Conservation (phyloP, 1,140 invertebrate species). For the Lineus longissimus region DNA sequence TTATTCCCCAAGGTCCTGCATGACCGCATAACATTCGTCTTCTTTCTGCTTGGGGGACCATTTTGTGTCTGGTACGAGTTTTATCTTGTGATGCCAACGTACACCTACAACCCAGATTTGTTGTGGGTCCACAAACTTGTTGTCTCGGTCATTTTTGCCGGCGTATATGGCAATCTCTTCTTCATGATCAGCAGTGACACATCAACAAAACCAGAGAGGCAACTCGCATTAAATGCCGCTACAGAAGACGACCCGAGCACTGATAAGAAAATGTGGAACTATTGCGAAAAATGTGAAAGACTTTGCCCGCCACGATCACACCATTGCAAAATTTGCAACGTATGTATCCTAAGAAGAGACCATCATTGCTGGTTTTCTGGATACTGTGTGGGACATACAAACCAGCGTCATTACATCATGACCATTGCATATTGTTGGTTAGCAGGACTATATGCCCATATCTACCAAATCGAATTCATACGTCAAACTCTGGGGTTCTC, state of each 20-base stretch:
- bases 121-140: not conserved
- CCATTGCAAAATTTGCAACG: constrained; percentile 79
- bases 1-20: not conserved
- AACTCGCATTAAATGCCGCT: not conserved
- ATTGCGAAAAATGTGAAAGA: constrained; percentile 26
- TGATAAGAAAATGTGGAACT: constrained; percentile 16
- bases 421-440: constrained; percentile 66
- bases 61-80: constrained; percentile 2
- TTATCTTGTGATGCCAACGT: not conserved
- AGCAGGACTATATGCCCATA: not conserved
- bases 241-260: not conserved
- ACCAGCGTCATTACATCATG: constrained; percentile 83
- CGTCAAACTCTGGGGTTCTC: not conserved
- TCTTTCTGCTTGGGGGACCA: not conserved
- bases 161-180: not conserved
- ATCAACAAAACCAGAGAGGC: not conserved
- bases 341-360: constrained; percentile 85
- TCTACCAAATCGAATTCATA: not conserved
- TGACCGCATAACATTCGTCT: not conserved
- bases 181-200: not conserved
- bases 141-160: not conserved
- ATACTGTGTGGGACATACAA: constrained; percentile 83
- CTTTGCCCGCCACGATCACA: constrained; percentile 60
- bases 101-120: not conserved
- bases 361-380: constrained; percentile 92